Percentiles rank a stretch among this genome's conserved stretches.
phyloP scores from a whole-genome alignment of 2,797 vertebrate genomes.

The Myiotriccus ornatus region DNA sequence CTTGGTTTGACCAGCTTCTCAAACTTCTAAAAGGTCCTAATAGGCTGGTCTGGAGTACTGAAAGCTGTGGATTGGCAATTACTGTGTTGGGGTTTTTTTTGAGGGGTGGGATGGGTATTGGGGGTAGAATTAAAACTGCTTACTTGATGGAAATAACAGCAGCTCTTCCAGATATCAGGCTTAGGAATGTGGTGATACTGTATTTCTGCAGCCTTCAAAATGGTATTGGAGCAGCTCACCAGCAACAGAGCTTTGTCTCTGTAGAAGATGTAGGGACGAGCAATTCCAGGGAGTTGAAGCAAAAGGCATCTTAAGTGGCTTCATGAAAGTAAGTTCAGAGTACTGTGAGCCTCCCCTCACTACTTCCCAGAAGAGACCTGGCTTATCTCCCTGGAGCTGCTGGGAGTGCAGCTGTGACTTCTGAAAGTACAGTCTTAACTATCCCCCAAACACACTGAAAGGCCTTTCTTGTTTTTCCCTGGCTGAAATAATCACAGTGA shows the following conservation, averaged over 20 bases:
- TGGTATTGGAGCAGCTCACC: not conserved
- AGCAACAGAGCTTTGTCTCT: not conserved
- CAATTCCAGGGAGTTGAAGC: not conserved
- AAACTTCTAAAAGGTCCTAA: not conserved
- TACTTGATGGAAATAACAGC: not conserved
- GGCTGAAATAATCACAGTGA: not conserved
- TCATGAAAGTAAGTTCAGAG: not conserved
- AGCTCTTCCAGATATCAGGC: not conserved
- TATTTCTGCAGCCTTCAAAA: constrained; percentile 2
- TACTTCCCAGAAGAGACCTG: not conserved
- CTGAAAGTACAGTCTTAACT: not conserved
- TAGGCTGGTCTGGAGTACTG: not conserved
- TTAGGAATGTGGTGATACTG: not conserved
- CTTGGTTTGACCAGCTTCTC: not conserved
- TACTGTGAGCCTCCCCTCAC: not conserved
- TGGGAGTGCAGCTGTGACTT: not conserved
- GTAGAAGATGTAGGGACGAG: not conserved
- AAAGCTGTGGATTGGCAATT: not conserved
- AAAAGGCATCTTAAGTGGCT: not conserved
- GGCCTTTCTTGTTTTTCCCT: not conserved
- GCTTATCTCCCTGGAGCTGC: not conserved
- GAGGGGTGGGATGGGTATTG: not conserved
- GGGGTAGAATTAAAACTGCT: not conserved
- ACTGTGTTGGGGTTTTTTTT: not conserved
- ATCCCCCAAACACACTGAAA: not conserved